These are phyloP conservation scores for Acanthis flammea DNA, from an alignment of 2,797 vertebrate species.

Conservation along the genomic window DNA sequence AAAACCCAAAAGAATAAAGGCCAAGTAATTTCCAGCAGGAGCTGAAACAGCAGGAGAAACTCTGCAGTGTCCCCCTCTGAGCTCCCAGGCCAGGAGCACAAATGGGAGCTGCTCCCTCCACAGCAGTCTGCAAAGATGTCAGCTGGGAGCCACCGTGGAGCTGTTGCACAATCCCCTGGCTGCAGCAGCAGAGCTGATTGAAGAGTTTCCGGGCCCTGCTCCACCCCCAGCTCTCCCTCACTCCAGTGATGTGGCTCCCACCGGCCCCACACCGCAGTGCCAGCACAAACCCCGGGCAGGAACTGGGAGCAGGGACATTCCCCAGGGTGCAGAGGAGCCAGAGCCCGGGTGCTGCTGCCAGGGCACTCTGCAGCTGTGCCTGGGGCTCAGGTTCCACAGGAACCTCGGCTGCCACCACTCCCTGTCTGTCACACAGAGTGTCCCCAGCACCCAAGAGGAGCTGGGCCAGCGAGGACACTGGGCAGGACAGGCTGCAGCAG, in stretches of 20 bases:
- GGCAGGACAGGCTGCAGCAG: background rate
- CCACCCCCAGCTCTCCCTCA: slow-evolving; percentile 42
- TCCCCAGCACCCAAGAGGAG: background rate
- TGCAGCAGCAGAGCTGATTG: slow-evolving; percentile 37
- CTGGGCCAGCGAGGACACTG: background rate
- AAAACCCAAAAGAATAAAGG: background rate
- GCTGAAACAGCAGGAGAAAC: background rate
- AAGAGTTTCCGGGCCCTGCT: slow-evolving; percentile 39
- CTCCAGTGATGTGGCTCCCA: slow-evolving; percentile 18
- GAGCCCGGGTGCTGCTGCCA: background rate
- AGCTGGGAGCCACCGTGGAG: background rate
- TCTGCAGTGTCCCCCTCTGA: background rate
- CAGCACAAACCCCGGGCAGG: background rate
- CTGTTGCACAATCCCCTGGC: slow-evolving; percentile 41
- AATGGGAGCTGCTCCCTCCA: background rate
- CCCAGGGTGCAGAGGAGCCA: background rate
- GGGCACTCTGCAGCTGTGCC: background rate
- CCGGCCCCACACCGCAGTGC: background rate
- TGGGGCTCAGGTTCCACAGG: background rate
- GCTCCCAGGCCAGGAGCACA: background rate
- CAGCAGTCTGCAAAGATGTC: slow-evolving; percentile 35
- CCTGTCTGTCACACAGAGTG: background rate
- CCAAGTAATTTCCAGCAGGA: background rate
- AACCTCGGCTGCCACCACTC: background rate
- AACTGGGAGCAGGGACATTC: background rate